Evolutionary conservation across 1,140 invertebrate genomes (phyloP), one percentile per base, ranked within the genome.

Genomic region (Brachionus paranguensis): DNA sequence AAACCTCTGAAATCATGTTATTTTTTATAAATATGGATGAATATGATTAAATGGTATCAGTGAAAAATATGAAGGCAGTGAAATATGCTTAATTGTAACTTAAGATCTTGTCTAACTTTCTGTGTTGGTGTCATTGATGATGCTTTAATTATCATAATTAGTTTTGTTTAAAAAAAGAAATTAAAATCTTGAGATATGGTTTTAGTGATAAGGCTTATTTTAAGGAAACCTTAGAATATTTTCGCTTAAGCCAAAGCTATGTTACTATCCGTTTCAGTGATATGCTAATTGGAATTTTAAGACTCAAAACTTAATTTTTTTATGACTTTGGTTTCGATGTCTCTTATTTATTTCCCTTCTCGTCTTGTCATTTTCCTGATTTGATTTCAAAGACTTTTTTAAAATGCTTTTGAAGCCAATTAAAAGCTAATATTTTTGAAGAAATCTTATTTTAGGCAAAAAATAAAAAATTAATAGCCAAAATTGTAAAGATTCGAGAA

Each of bases 91-190:
- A 41, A 72, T 41, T 72, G 68, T 72, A 72, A 72, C 68, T 72
- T 72, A 72, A 72, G 68, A 72, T 72, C 68, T 72, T 72, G 12
- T 72, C 41, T 72, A 43, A 43, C 68, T 43, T 20, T 72, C 17
- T 60, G 53, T 24, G 53, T 24, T 60, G 53, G 68, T 72, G 37
- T 72, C 68, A 72, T 72, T 43, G 68, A 72, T 72, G 37, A 72
- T 72, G 37, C 43, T 72, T 72, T 72, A 72, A 72, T 72, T 72
- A 72, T 41, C 68, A 72, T 72, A 72, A 72, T 72, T 72, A 72
- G 37, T 43, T 72, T 72, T 72, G 17, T 72, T 41, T 17, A 20
- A 41, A 11, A 43, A 41, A 10, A 20, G 20, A 72, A 72, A 72
- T 60, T 20, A 60, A 20, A 60, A 60, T 60, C 53, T 60, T 24